Percentiles rank a stretch among this genome's conserved stretches.
Evolutionary conservation across 2,113 vertebrate species (phyloP).

Genomic region (Progne subis): DNA sequence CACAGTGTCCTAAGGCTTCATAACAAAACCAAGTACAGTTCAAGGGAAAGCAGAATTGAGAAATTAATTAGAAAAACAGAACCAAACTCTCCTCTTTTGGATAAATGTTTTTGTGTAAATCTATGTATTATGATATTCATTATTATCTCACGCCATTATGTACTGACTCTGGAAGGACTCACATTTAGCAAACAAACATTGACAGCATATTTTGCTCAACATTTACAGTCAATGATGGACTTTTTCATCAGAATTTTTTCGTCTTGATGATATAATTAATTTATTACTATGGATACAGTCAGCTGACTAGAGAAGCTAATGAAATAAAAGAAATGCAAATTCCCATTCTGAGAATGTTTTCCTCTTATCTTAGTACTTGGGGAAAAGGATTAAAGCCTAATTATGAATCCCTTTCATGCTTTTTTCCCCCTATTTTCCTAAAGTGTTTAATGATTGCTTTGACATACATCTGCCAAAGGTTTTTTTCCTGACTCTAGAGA

Average conservation of each 20-base stretch:
- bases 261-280: neutral
- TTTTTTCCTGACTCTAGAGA: conserved; percentile 8
- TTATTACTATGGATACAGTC: neutral
- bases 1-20: neutral
- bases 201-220: neutral
- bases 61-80: neutral
- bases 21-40: neutral
- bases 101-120: neutral
- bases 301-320: neutral
- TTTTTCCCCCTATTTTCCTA: neutral
- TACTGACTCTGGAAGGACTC: neutral
- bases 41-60: neutral
- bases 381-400: neutral
- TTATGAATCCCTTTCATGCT: neutral
- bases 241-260: neutral
- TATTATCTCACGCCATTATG: neutral
- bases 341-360: neutral
- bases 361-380: neutral
- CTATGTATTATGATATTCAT: neutral
- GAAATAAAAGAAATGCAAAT: neutral
- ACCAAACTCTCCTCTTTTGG: neutral
- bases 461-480: neutral
- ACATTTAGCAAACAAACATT: neutral
- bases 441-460: neutral
- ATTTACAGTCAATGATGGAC: neutral